Conservation (phyloP, 1,140 invertebrate species). For the Gerris buenoi region DNA sequence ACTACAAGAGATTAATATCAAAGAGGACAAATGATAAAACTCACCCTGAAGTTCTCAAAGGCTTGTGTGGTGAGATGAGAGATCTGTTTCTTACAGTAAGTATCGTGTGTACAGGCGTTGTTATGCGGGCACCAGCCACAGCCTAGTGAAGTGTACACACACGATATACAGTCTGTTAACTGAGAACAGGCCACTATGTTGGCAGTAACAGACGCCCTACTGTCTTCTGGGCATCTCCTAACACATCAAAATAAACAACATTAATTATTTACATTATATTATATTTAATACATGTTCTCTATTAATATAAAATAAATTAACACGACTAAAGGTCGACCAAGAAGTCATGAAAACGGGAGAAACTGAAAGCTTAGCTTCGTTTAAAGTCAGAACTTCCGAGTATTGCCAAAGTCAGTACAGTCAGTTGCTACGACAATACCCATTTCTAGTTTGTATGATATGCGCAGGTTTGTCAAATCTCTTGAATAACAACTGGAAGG, state of each 20-base stretch:
- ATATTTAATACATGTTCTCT: slow-evolving; percentile 1
- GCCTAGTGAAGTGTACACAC: slow-evolving; percentile 53
- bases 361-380: too few relatives aligned
- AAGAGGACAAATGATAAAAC: too few relatives aligned
- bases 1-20: too few relatives aligned
- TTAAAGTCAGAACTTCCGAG: too few relatives aligned
- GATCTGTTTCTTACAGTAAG: slow-evolving; percentile 21
- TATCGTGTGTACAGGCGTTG: slow-evolving; percentile 19
- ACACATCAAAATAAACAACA: background rate
- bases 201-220: slow-evolving; percentile 32
- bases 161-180: slow-evolving; percentile 52
- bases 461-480: too few relatives aligned
- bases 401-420: too few relatives aligned
- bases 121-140: slow-evolving; percentile 57
- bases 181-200: slow-evolving; percentile 36
- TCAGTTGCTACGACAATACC: too few relatives aligned
- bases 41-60: slow-evolving; percentile 19
- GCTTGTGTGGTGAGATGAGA: slow-evolving; percentile 12
- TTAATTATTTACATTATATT: background rate
- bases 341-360: too few relatives aligned
- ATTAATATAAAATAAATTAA: too few relatives aligned
- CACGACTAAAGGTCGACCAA: too few relatives aligned
- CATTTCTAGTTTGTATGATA: too few relatives aligned
- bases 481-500: too few relatives aligned
- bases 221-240: slow-evolving; percentile 37